Conservation (phyloP, 2,113 vertebrate genomes). For the Phylloscopus trochiloides region DNA sequence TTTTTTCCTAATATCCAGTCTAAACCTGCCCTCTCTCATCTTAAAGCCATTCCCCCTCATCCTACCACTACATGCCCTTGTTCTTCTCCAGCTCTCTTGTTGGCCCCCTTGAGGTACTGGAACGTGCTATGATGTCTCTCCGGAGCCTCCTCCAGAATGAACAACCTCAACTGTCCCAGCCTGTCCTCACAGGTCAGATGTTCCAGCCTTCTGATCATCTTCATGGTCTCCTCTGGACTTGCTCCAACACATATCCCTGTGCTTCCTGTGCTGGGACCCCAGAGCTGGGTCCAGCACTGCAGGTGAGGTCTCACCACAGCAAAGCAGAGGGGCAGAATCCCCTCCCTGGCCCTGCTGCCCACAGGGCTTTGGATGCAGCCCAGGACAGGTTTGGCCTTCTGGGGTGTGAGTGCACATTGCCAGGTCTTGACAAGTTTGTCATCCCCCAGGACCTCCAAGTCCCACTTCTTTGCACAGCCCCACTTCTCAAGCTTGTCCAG, state of each 20-base stretch:
- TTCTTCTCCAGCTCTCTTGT: not conserved
- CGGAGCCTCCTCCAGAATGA: not conserved
- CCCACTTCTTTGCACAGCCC: not conserved
- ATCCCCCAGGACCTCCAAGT: not conserved
- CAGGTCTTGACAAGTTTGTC: not conserved
- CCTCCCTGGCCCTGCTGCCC: not conserved
- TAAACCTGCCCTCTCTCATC: not conserved
- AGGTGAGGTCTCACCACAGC: not conserved
- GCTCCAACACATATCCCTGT: not conserved
- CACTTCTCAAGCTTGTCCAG: not conserved
- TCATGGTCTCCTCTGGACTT: not conserved
- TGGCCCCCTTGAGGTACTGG: not conserved
- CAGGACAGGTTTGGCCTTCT: not conserved
- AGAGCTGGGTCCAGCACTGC: not conserved
- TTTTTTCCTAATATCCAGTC: not conserved
- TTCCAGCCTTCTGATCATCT: not conserved
- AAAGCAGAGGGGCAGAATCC: not conserved
- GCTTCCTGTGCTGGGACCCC: not conserved
- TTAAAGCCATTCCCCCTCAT: not conserved
- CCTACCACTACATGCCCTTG: not conserved
- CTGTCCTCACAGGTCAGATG: not conserved
- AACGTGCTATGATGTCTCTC: not conserved
- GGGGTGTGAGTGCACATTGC: accelerated
- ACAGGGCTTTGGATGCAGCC: not conserved
- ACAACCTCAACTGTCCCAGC: not conserved